Base-by-base conservation (phyloP, 2,888 invertebrate species). In the Carterocephalus palaemon region DNA sequence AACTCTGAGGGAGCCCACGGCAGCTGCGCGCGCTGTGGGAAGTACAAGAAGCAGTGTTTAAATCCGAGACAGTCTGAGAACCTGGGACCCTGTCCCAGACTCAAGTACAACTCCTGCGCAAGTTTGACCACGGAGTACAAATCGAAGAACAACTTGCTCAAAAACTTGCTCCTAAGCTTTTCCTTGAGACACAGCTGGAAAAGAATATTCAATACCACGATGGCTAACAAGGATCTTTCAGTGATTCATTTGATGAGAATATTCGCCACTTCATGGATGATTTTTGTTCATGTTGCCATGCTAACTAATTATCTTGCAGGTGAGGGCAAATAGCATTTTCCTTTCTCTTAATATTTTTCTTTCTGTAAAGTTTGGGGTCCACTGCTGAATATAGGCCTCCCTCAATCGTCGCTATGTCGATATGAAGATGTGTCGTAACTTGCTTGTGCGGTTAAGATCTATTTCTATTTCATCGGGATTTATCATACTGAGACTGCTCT, bases 231-330 rank as follows among this genome's bases (percentile, higher is more conserved):
- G 48, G 88, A 89, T 33, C 54, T 90, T 41, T 75, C 87, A 2
- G 67, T 88, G 5, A 86, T 92, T 29, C 92, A 92, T 56, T 88
- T 89, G 0, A 63, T 92, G 49, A 89, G 90, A 62, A 88, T 92
- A 8, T 60, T 90, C 2, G 89, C 91, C 29, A 90, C 92, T 49
- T 76, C 91, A 31, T 91, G 92, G 89, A 87, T 92, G 4, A 90
- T 92, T 51, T 84, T 90, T 46, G 81, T 90, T 3, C 90, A 91
- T 56, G 88, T 90, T 1, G 83, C 89, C 26, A 88, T 92, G 19
- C 82, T 92, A 8, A 88, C 90, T 10, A 90, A 90, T 63, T 91
- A 91, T 70, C 88, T 91, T 65, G 89, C 91, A 68, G 89, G 89
- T 89, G 67, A 56, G 54, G 49, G 24, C 3, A 4, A 15, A 8